A percentile compares a stretch with the other conserved stretches of the same genome.
Evolutionary conservation across 1,140 invertebrate genomes (phyloP).

Genomic region (Pseudomyrmex cubaensis): DNA sequence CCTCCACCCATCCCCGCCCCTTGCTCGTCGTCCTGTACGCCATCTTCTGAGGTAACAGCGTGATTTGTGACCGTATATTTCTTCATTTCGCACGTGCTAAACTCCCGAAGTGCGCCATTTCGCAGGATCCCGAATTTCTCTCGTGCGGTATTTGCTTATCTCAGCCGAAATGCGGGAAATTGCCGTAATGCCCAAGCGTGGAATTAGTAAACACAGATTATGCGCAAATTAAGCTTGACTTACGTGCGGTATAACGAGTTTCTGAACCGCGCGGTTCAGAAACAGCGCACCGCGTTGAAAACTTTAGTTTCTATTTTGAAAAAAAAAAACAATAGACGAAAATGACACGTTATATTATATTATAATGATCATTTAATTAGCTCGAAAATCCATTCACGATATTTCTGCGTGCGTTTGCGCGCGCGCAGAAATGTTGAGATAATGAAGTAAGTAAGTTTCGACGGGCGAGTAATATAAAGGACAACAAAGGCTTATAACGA

Average conservation of each 20-base stretch:
- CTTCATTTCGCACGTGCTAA: slow-evolving; percentile 70
- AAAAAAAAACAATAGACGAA: no score
- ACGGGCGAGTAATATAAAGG: neutral
- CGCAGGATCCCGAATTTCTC: slow-evolving; percentile 18
- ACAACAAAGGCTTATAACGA: neutral
- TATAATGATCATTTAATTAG: no score
- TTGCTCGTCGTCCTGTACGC: slow-evolving; percentile 50
- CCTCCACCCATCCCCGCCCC: neutral
- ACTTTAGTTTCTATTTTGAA: no score
- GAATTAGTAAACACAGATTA: slow-evolving; percentile 36
- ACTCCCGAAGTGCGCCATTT: slow-evolving; percentile 30
- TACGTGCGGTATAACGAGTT: neutral
- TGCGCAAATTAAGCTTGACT: slow-evolving; percentile 5
- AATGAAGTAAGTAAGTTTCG: slow-evolving; percentile 10
- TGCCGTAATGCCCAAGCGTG: neutral
- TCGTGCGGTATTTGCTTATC: slow-evolving; percentile 43
- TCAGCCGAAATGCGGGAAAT: slow-evolving; percentile 50
- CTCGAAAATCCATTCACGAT: no score
- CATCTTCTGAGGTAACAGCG: slow-evolving; percentile 61
- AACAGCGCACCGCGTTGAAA: neutral
- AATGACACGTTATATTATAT: no score
- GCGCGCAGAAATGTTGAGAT: neutral
- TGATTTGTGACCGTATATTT: slow-evolving; percentile 79
- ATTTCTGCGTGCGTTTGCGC: neutral
- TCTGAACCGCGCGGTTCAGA: neutral